phyloP scores from a whole-genome alignment of 1,140 invertebrate species.

The Drosophila bipectinata region DNA sequence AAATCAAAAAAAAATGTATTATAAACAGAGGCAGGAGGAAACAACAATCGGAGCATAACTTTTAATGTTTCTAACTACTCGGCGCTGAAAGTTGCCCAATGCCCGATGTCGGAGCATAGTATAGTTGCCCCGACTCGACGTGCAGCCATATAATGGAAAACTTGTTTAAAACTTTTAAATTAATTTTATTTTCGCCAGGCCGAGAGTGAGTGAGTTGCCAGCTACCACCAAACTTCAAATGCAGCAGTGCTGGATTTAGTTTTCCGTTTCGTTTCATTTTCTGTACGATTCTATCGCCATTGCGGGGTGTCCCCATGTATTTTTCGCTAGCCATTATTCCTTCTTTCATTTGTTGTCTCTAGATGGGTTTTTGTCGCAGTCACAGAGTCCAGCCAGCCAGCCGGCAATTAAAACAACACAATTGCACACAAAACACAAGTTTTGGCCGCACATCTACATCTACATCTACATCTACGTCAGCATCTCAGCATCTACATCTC shows the following conservation, averaged over 20 bases:
- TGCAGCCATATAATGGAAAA: constrained; percentile 71
- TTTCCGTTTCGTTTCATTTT: constrained; percentile 36
- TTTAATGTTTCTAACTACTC: constrained; percentile 76
- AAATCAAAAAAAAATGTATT: constrained; percentile 51
- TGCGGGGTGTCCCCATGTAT: constrained; percentile 2
- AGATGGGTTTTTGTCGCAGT: constrained; percentile 24
- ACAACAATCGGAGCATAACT: constrained; percentile 48
- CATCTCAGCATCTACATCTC: constrained; percentile 22
- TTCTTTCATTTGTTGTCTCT: constrained; percentile 32
- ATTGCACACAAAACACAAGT: constrained; percentile 66
- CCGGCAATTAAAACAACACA: constrained; percentile 77
- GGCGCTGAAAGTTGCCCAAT: constrained; percentile 52
- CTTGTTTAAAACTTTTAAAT: constrained; percentile 81
- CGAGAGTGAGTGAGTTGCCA: constrained; percentile 2
- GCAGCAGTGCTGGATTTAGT: constrained; percentile 38
- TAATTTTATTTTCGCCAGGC: constrained; percentile 74
- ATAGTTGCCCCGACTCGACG: constrained; percentile 16
- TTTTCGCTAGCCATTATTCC: constrained; percentile 26
- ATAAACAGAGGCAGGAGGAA: constrained; percentile 31
- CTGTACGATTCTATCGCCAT: constrained; percentile 10
- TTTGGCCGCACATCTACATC: constrained; percentile 50
- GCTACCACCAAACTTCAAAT: constrained; percentile 31
- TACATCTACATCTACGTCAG: constrained; percentile 28
- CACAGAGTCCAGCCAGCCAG: constrained; percentile 22
- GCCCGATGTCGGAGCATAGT: constrained; percentile 8